Evolutionary conservation across 2,888 invertebrate genomes (phyloP).

Genomic region (Eristalis tenax): DNA sequence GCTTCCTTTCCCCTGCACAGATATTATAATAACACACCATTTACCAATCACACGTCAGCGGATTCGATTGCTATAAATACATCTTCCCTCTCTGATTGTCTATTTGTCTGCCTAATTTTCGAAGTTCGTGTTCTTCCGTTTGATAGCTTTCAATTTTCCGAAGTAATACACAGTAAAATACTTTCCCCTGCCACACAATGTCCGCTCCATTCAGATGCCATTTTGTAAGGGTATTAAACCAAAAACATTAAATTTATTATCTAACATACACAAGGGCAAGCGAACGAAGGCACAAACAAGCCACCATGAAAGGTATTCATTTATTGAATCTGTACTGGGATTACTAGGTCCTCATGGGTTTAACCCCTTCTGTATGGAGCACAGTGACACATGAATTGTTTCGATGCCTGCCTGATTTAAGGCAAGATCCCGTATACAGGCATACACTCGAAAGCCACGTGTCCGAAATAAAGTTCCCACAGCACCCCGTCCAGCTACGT

Average conservation of each 20-base stretch:
- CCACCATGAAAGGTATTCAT: constrained; percentile 21
- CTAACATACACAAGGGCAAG: constrained; percentile 11
- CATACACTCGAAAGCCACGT: constrained; percentile 26
- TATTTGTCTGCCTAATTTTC: constrained; percentile 37
- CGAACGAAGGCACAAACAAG: background rate
- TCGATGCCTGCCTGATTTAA: constrained; percentile 21
- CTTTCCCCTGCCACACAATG: constrained; percentile 25
- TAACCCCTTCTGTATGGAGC: constrained; percentile 43
- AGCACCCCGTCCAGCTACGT: background rate
- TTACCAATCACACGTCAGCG: background rate
- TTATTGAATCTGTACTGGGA: constrained; percentile 60
- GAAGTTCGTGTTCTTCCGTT: constrained; percentile 17
- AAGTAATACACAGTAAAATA: constrained; percentile 24
- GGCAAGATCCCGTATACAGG: constrained; percentile 2
- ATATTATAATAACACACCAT: background rate
- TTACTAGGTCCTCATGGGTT: constrained; percentile 41
- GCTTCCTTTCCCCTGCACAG: too few species aligned
- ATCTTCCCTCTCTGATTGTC: constrained; percentile 1
- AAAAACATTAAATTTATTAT: constrained; percentile 62
- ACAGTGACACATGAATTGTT: constrained; percentile 32
- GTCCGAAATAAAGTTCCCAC: constrained; percentile 16
- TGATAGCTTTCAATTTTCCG: constrained; percentile 46
- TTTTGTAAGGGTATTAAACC: constrained; percentile 50
- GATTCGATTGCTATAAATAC: background rate
- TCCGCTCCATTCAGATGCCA: constrained; percentile 23